Evolutionary conservation across 2,797 vertebrate species (phyloP).

Genomic region (Florisuga fusca): DNA sequence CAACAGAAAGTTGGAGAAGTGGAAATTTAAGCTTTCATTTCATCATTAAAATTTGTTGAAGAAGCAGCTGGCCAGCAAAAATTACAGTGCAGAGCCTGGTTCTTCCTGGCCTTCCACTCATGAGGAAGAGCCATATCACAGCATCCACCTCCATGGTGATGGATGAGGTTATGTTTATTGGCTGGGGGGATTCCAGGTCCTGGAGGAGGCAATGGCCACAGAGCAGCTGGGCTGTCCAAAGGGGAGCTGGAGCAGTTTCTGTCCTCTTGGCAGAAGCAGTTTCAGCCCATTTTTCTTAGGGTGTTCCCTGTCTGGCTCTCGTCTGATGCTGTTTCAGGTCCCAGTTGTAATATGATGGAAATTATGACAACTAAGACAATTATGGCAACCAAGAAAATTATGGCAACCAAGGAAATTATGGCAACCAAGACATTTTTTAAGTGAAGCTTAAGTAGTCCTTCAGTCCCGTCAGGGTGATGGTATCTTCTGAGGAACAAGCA

Average conservation of each 20-base stretch:
- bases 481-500: not conserved
- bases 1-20: not conserved
- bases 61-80: not conserved
- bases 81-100: not conserved
- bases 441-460: not conserved
- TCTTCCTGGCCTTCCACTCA: not conserved
- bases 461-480: not conserved
- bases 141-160: accelerated
- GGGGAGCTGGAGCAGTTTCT: not conserved
- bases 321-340: not conserved
- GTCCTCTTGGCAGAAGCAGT: not conserved
- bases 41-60: not conserved
- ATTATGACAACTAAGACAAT: not conserved
- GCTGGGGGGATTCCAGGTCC: not conserved
- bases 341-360: not conserved
- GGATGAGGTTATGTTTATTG: not conserved
- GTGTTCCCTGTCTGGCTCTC: not conserved
- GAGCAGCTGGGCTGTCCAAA: not conserved
- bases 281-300: not conserved
- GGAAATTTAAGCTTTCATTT: not conserved
- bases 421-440: not conserved
- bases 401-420: not conserved
- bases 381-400: too few species aligned
- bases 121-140: not conserved
- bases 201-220: not conserved